Conservation (phyloP, 2,888 invertebrate genomes). For the Acleris laterana region DNA sequence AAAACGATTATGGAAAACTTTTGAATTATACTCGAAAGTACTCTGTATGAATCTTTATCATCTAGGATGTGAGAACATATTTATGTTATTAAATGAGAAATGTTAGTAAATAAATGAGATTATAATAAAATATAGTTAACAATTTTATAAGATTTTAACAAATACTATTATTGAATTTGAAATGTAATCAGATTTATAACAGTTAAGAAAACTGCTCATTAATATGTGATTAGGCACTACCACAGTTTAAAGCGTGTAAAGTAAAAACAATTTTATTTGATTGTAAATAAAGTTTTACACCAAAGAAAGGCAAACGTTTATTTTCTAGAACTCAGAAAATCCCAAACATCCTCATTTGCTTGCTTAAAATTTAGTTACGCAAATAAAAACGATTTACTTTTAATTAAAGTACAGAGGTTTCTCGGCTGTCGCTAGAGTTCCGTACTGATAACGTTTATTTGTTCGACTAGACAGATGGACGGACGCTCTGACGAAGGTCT, state of each 20-base stretch:
- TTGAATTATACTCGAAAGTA: constrained; percentile 58
- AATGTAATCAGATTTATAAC: too few species aligned
- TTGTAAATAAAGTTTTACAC: too few species aligned
- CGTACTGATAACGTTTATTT: constrained; percentile 62
- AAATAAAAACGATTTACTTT: constrained; percentile 64
- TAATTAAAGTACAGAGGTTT: constrained; percentile 67
- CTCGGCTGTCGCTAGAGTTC: constrained; percentile 53
- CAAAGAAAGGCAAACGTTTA: neutral
- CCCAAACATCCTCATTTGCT: constrained; percentile 25
- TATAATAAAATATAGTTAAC: too few species aligned
- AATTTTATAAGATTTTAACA: too few species aligned
- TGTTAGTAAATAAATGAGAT: too few species aligned
- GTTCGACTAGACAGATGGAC: constrained; percentile 52
- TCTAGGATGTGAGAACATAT: constrained; percentile 10
- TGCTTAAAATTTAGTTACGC: constrained; percentile 23
- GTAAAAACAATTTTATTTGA: too few species aligned
- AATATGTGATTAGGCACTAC: too few species aligned
- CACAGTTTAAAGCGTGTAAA: too few species aligned
- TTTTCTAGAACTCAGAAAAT: neutral
- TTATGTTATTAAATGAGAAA: too few species aligned
- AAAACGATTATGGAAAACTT: constrained; percentile 80
- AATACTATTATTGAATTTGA: too few species aligned
- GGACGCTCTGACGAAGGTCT: constrained; percentile 56
- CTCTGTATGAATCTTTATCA: constrained; percentile 39
- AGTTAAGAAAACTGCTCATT: too few species aligned